phyloP scores from a whole-genome alignment of 2,888 invertebrate genomes.

The Diploptera punctata region DNA sequence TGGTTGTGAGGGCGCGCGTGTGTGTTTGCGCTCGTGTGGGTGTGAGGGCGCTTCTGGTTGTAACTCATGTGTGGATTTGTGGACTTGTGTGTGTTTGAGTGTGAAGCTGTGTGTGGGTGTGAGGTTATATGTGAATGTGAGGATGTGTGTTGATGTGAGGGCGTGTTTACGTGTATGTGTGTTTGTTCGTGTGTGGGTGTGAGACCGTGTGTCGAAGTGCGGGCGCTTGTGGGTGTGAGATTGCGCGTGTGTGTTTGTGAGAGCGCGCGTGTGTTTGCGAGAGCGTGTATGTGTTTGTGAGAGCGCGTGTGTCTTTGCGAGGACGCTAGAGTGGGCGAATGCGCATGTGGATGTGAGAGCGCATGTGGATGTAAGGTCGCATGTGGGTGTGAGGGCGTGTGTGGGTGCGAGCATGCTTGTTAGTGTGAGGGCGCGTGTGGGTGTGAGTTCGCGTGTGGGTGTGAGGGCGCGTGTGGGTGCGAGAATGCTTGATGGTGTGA shows the following conservation, averaged over 20 bases:
- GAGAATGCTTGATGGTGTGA: background rate
- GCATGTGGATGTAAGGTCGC: background rate
- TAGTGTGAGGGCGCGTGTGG: background rate
- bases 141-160: background rate
- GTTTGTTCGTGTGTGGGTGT: background rate
- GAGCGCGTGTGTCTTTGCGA: background rate
- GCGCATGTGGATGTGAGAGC: background rate
- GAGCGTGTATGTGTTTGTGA: background rate
- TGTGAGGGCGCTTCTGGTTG: background rate
- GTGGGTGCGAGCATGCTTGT: background rate
- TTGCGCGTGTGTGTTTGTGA: background rate
- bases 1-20: no score
- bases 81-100: background rate
- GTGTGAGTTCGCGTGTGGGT: background rate
- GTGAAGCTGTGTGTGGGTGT: background rate
- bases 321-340: background rate
- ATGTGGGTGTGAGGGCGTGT: background rate
- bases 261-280: background rate
- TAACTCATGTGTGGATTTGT: background rate
- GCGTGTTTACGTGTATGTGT: background rate
- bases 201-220: background rate
- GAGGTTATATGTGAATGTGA: background rate
- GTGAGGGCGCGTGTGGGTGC: background rate
- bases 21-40: background rate
- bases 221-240: background rate